Base-by-base conservation (phyloP, 2,113 vertebrate genomes). In the Nycticorax nycticorax region DNA sequence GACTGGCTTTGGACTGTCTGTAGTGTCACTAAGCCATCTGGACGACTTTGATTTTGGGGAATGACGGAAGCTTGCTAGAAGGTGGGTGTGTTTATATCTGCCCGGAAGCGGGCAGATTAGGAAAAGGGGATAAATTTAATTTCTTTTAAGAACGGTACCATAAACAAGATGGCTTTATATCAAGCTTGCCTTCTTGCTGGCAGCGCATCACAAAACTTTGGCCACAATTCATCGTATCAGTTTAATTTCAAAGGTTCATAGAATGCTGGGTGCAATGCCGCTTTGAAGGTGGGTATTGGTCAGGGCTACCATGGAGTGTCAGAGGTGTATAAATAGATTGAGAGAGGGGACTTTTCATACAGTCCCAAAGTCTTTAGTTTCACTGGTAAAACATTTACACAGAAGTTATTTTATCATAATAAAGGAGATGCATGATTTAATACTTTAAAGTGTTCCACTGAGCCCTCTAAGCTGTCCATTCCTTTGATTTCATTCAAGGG, bases 361-460 rank as follows among this genome's bases (percentile, higher is more conserved):
- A 55, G 76, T 78, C 81, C 57, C 30, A 1, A 78, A 72, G 60
- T 23, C 63, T 81, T 92, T 50, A 9, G 83, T 67, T 92, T 72
- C 79, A 57, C 91, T 92, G 59, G 81, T 92, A 92, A 93, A 96
- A 82, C 86, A 75, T 86, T 87, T 71, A 69, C 73, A 78, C 84
- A 88, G 43, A 88, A 83, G 62, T 96, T 95, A 85, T 81, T 94
- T 95, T 88, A 94, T 85, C 84, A 79, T 96, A 83, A 96, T 93
- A 92, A 95, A 95, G 89, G 93, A 95, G 89, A 92, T 93, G 85
- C 76, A 84, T 81, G 86, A 89, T 97, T 96, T 96, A 91, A 91
- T 96, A 88, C 76, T 45, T 45, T 71, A 28, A 89, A 62, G 78
- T 66, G 81, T 93, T 96, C 80, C 52, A 74, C 89, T 83, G 97